Percentiles rank a stretch among this genome's conserved stretches.
These are phyloP conservation scores for Drosophila neutralis DNA, from an alignment of 2,888 invertebrate genomes.

Conservation along the genomic window DNA sequence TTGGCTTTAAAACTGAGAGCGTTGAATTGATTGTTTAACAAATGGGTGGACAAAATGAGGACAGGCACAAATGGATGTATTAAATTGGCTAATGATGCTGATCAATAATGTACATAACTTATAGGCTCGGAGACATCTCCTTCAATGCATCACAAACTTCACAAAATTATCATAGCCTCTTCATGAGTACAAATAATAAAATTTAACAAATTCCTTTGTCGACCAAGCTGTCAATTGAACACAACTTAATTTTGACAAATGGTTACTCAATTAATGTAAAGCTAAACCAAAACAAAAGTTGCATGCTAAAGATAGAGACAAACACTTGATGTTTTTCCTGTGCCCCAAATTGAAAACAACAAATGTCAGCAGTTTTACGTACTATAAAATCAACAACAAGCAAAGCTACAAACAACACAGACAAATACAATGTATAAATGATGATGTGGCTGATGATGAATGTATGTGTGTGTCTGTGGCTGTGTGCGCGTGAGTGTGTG, in stretches of 20 bases:
- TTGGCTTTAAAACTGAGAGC: background rate
- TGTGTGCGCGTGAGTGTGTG: slow-evolving; percentile 23
- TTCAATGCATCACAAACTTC: background rate
- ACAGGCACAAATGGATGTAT: background rate
- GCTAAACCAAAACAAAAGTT: slow-evolving; percentile 3
- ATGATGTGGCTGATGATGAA: slow-evolving; percentile 77
- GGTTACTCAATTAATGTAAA: slow-evolving; percentile 66
- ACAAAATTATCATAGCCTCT: background rate
- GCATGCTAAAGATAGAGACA: background rate
- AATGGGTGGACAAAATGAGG: too few relatives aligned
- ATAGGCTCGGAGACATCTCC: background rate
- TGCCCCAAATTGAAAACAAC: slow-evolving; percentile 71
- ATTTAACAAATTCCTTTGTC: slow-evolving; percentile 17
- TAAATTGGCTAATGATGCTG: background rate
- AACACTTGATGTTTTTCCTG: slow-evolving; percentile 28
- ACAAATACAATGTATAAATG: slow-evolving; percentile 78
- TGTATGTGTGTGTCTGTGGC: slow-evolving; percentile 48
- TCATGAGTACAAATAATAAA: background rate
- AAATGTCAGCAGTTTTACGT: slow-evolving; percentile 77
- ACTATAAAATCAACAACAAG: slow-evolving; percentile 44
- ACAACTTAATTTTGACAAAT: slow-evolving; percentile 63
- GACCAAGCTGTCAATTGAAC: slow-evolving; percentile 57
- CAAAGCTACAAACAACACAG: slow-evolving; percentile 40
- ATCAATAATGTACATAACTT: background rate
- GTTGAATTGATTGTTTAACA: background rate